phyloP scores from a whole-genome alignment of 2,888 invertebrate species.

The Nebria salina region DNA sequence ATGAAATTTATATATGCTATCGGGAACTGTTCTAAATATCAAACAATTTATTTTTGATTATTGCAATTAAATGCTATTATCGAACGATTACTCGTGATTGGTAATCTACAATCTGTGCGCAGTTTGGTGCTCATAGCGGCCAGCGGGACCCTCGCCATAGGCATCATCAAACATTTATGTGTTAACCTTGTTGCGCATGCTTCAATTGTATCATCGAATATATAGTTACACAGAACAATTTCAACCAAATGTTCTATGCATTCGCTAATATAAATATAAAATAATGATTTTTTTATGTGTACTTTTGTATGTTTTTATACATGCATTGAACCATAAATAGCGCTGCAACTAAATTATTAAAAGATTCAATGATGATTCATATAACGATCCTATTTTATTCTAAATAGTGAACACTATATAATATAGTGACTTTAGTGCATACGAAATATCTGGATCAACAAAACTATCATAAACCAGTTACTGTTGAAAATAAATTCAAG shows the following conservation, averaged over 20 bases:
- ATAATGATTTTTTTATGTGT: no score
- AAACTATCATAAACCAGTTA: background rate
- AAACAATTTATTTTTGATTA: constrained; percentile 43
- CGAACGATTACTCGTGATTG: constrained; percentile 29
- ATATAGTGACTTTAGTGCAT: background rate
- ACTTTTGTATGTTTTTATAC: no score
- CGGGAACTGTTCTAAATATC: constrained; percentile 22
- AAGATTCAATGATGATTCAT: no score
- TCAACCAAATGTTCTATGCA: no score
- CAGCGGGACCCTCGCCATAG: background rate
- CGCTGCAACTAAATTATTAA: no score
- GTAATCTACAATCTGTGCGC: constrained; percentile 27
- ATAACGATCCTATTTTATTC: no score
- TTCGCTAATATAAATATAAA: no score
- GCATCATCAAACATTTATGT: background rate
- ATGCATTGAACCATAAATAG: no score
- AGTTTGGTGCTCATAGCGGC: background rate
- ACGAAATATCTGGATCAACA: background rate
- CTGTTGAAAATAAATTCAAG: background rate
- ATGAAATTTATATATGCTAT: background rate
- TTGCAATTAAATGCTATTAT: constrained; percentile 41
- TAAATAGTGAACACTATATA: no score
- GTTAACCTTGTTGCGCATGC: background rate
- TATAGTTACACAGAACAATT: no score
- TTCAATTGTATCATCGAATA: no score